Percentiles rank a stretch among this genome's conserved stretches.
Evolutionary conservation across 2,113 vertebrate species (phyloP).

Genomic region (Datnioides undecimradiatus): DNA sequence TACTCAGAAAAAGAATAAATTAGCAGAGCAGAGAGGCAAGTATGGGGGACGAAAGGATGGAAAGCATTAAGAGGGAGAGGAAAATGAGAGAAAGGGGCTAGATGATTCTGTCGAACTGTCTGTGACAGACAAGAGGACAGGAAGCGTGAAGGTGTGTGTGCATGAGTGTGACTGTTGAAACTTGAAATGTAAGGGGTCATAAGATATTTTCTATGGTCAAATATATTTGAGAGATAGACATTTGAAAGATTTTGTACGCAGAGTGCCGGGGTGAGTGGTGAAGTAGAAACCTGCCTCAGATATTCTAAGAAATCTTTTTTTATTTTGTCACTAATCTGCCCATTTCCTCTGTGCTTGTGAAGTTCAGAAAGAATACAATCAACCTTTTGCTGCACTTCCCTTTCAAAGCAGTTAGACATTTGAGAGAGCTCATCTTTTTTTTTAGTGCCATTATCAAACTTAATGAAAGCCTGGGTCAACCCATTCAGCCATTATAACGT

Average conservation of each 20-base stretch:
- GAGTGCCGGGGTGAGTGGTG: neutral
- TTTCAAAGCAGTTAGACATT: slow-evolving; percentile 40
- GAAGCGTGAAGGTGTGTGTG: neutral
- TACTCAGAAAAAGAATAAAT: slow-evolving; percentile 61
- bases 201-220: slow-evolving; percentile 12
- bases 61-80: neutral
- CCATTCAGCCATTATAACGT: neutral
- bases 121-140: slow-evolving; percentile 4
- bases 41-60: neutral
- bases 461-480: slow-evolving; percentile 26
- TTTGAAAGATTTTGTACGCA: slow-evolving; percentile 7
- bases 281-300: slow-evolving; percentile 15
- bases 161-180: neutral
- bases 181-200: slow-evolving; percentile 15
- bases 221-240: slow-evolving; percentile 5
- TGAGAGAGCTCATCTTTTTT: neutral
- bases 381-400: slow-evolving; percentile 30
- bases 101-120: slow-evolving; percentile 26
- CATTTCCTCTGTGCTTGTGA: slow-evolving; percentile 17
- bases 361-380: slow-evolving; percentile 38
- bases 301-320: slow-evolving; percentile 33
- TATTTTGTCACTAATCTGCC: slow-evolving; percentile 35
- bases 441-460: slow-evolving; percentile 10
- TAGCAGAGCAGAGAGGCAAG: slow-evolving; percentile 18
- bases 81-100: slow-evolving; percentile 12